Evolutionary conservation across 2,797 vertebrate species (phyloP).

Genomic region (Sardinella longiceps): DNA sequence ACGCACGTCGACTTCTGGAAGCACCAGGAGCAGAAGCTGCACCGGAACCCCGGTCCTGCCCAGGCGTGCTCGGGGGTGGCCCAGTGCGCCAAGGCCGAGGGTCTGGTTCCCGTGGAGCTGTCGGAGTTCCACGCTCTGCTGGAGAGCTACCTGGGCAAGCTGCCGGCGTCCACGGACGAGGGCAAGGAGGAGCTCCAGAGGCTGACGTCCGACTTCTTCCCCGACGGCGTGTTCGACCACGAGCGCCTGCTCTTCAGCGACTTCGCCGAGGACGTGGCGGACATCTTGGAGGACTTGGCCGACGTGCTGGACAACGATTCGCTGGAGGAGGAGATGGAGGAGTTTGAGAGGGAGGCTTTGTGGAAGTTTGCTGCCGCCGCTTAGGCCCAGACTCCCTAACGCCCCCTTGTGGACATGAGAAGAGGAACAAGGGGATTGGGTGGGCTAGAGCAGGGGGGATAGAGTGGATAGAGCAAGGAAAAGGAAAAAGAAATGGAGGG

Average conservation of each 20-base stretch:
- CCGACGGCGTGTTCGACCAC: slow-evolving; percentile 70
- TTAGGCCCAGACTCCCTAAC: slow-evolving; percentile 45
- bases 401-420: background rate
- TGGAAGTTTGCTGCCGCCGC: slow-evolving; percentile 71
- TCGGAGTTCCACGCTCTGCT: slow-evolving; percentile 73
- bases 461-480: background rate
- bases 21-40: slow-evolving; percentile 73
- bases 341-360: slow-evolving; percentile 76
- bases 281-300: slow-evolving; percentile 78
- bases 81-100: slow-evolving; percentile 71
- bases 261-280: slow-evolving; percentile 75
- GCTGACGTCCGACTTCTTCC: slow-evolving; percentile 70
- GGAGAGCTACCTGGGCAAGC: slow-evolving; percentile 75
- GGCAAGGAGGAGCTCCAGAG: slow-evolving; percentile 66
- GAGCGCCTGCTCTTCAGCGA: slow-evolving; percentile 69
- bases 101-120: slow-evolving; percentile 73
- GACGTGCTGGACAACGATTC: slow-evolving; percentile 65
- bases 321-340: slow-evolving; percentile 80
- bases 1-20: slow-evolving; percentile 69
- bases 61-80: slow-evolving; percentile 64
- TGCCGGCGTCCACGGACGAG: slow-evolving; percentile 60
- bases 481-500: background rate
- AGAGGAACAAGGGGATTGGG: background rate
- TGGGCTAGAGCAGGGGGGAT: background rate
- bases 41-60: slow-evolving; percentile 60